Evolutionary conservation across 2,797 vertebrate genomes (phyloP).

Genomic region (Falco biarmicus): DNA sequence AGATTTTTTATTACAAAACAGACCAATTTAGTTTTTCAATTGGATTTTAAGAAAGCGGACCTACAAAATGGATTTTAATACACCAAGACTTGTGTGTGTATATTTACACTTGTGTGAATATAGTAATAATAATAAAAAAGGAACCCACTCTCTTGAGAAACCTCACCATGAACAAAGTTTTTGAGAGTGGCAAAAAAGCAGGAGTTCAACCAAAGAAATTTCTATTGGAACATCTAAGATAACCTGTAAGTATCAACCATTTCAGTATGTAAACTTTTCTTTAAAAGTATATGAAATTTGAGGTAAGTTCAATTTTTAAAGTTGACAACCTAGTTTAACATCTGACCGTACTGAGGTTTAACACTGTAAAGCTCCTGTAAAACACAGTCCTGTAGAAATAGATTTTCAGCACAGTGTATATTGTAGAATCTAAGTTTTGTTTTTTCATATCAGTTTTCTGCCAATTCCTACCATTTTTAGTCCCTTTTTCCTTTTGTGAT

Average conservation of each 20-base stretch:
- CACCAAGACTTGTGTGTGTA: background rate
- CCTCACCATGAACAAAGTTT: slow-evolving; percentile 20
- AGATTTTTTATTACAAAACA: slow-evolving; percentile 54
- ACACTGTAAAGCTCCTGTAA: slow-evolving; percentile 17
- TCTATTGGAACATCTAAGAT: slow-evolving; percentile 80
- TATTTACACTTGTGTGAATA: background rate
- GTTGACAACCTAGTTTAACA: slow-evolving; percentile 47
- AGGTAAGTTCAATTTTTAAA: slow-evolving; percentile 81
- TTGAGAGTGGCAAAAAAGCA: slow-evolving; percentile 53
- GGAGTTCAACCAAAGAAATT: slow-evolving; percentile 72
- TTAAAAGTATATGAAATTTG: slow-evolving; percentile 78
- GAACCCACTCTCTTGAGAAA: slow-evolving; percentile 26
- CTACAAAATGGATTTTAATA: slow-evolving; percentile 54
- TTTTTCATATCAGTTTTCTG: slow-evolving; percentile 62
- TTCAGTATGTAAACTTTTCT: slow-evolving; percentile 77
- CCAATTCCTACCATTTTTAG: slow-evolving; percentile 72
- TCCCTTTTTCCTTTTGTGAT: slow-evolving; percentile 75
- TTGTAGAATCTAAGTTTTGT: slow-evolving; percentile 46
- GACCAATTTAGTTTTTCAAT: slow-evolving; percentile 46
- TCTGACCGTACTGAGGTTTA: slow-evolving; percentile 43
- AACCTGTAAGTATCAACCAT: slow-evolving; percentile 82
- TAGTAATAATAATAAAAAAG: background rate
- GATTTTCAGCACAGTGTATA: slow-evolving; percentile 37
- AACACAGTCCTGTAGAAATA: slow-evolving; percentile 38
- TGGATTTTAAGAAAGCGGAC: slow-evolving; percentile 53